Evolutionary conservation across 2,113 vertebrate genomes (phyloP).

Genomic region (Nyctibius bracteatus): DNA sequence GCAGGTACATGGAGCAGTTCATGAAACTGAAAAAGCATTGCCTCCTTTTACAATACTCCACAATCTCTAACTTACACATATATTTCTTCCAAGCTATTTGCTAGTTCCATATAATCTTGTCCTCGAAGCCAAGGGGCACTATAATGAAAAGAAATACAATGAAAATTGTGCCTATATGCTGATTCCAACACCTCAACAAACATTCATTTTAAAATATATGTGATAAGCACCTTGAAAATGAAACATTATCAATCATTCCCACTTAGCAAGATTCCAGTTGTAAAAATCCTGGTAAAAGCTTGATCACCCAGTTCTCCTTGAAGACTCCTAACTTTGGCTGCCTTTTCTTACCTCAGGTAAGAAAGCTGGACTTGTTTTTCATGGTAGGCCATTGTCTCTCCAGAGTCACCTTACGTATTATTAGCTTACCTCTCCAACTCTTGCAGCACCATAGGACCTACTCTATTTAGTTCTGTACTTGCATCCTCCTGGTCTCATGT

Average conservation of each 20-base stretch:
- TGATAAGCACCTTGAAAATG: neutral
- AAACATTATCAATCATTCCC: neutral
- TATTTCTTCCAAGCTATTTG: conserved; percentile 91
- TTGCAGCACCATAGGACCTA: neutral
- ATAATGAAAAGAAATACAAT: conserved; percentile 62
- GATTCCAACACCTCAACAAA: neutral
- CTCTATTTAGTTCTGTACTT: neutral
- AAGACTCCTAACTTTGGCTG: neutral
- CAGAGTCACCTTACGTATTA: neutral
- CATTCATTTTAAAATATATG: neutral
- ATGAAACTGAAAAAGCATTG: neutral
- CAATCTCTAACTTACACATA: conserved; percentile 85
- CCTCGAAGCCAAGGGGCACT: conserved; percentile 93
- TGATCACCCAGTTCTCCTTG: neutral
- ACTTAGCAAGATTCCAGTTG: neutral
- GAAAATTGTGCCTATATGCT: neutral
- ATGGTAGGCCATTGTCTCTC: neutral
- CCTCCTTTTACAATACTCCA: neutral
- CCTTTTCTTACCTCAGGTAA: neutral
- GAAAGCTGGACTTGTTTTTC: neutral
- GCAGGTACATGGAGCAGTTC: neutral
- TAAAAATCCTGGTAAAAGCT: neutral
- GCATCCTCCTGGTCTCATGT: neutral
- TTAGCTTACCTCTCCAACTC: neutral
- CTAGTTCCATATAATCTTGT: conserved; percentile 79